Evolutionary conservation across 2,888 invertebrate species (phyloP).

Genomic region (Acronicta leporina): DNA sequence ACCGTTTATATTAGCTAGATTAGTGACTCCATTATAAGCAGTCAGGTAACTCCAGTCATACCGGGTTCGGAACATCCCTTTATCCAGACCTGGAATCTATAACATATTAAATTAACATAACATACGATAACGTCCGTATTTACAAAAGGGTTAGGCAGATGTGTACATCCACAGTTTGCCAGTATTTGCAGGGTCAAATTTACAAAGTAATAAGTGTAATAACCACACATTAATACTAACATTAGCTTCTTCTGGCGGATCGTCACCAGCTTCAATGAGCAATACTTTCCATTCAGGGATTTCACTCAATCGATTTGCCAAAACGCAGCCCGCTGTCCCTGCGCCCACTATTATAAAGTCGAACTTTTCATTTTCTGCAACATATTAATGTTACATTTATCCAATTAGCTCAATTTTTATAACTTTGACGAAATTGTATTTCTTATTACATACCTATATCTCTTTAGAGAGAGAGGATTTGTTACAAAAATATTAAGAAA

Average conservation of each 20-base stretch:
- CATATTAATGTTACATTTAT: background rate
- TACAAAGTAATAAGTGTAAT: too few species aligned
- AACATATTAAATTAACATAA: slow-evolving; percentile 7
- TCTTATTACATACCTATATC: too few species aligned
- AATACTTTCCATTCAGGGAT: slow-evolving; percentile 68
- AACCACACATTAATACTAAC: slow-evolving; percentile 2
- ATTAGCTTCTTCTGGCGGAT: slow-evolving; percentile 24
- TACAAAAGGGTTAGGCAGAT: too few species aligned
- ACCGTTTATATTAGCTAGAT: slow-evolving; percentile 88
- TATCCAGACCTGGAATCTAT: slow-evolving; percentile 63
- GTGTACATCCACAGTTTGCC: too few species aligned
- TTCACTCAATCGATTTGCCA: slow-evolving; percentile 64
- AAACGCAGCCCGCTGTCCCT: slow-evolving; percentile 62
- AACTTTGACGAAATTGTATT: too few species aligned
- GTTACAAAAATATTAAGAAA: too few species aligned
- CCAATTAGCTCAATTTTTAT: too few species aligned
- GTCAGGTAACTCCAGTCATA: slow-evolving; percentile 96
- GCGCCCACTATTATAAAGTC: slow-evolving; percentile 66
- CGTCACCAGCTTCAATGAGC: slow-evolving; percentile 86
- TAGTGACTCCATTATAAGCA: slow-evolving; percentile 92
- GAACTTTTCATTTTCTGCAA: slow-evolving; percentile 52
- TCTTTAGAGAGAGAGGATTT: too few species aligned
- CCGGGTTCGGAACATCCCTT: slow-evolving; percentile 64
- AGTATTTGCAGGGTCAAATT: too few species aligned
- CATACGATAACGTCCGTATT: too few species aligned